Evolutionary conservation across 1,140 invertebrate genomes (phyloP).

Genomic region (Platyscapa corneri): DNA sequence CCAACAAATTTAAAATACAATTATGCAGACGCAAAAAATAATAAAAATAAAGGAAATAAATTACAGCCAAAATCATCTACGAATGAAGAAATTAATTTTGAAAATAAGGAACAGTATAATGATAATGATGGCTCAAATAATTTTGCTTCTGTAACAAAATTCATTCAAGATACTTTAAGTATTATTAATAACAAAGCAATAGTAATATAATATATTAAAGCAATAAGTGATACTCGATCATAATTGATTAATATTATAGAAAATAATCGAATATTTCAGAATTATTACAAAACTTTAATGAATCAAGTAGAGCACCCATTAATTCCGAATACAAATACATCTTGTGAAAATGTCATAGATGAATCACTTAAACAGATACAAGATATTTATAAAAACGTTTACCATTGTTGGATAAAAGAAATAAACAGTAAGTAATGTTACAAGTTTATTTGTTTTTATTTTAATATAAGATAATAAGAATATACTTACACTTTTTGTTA

Average conservation of each 20-base stretch:
- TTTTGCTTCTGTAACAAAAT: conserved; percentile 14
- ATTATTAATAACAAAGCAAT: conserved; percentile 14
- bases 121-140: background rate
- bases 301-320: conserved; percentile 17
- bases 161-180: conserved; percentile 21
- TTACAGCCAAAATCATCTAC: background rate
- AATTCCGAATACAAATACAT: conserved; percentile 14
- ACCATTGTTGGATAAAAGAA: conserved; percentile 38
- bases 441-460: background rate
- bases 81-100: background rate
- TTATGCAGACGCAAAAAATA: background rate
- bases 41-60: conserved; percentile 8
- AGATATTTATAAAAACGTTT: background rate
- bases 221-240: background rate
- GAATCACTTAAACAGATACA: conserved; percentile 5
- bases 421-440: conserved; percentile 12
- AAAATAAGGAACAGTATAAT: background rate
- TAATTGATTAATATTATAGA: background rate
- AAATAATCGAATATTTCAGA: conserved; percentile 14
- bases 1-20: background rate
- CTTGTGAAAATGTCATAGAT: conserved; percentile 33
- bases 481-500: background rate
- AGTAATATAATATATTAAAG: background rate
- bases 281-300: conserved; percentile 16
- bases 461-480: background rate